Conservation (phyloP, 2,113 vertebrate species). For the Mastomys coucha region DNA sequence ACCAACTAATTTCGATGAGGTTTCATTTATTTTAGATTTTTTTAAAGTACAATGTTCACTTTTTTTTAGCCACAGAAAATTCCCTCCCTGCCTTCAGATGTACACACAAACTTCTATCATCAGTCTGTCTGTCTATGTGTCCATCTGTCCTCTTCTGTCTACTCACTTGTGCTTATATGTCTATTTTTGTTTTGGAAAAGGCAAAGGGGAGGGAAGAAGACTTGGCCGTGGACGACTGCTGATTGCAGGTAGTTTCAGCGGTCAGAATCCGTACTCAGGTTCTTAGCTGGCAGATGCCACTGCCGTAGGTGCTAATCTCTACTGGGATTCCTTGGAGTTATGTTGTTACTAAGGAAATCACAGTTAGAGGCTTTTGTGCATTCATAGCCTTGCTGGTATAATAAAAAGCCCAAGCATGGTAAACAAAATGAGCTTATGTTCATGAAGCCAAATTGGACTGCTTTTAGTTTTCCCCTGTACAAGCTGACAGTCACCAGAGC, state of each 20-base stretch:
- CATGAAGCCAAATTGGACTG: slow-evolving; percentile 70
- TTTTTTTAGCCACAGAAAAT: not conserved
- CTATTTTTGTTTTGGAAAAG: not conserved
- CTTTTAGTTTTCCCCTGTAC: slow-evolving; percentile 64
- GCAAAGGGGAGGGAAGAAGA: not conserved
- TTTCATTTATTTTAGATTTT: not conserved
- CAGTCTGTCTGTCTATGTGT: not conserved
- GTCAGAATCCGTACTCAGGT: not conserved
- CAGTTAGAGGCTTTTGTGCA: slow-evolving; percentile 66
- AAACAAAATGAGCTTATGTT: slow-evolving; percentile 62
- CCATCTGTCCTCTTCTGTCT: not conserved
- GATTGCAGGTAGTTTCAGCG: slow-evolving; percentile 13
- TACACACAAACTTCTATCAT: not conserved
- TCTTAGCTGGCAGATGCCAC: not conserved
- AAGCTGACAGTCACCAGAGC: slow-evolving; percentile 20
- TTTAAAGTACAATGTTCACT: not conserved
- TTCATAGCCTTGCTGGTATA: slow-evolving; percentile 37
- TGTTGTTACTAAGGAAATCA: slow-evolving; percentile 59
- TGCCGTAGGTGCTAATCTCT: slow-evolving; percentile 34
- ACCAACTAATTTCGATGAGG: not conserved
- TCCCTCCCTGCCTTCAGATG: not conserved
- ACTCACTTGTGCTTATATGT: not conserved
- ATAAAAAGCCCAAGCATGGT: slow-evolving; percentile 56
- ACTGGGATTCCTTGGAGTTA: not conserved
- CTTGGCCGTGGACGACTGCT: not conserved